Evolutionary conservation across 2,888 invertebrate genomes (phyloP).

Genomic region (Lottia gigantea): DNA sequence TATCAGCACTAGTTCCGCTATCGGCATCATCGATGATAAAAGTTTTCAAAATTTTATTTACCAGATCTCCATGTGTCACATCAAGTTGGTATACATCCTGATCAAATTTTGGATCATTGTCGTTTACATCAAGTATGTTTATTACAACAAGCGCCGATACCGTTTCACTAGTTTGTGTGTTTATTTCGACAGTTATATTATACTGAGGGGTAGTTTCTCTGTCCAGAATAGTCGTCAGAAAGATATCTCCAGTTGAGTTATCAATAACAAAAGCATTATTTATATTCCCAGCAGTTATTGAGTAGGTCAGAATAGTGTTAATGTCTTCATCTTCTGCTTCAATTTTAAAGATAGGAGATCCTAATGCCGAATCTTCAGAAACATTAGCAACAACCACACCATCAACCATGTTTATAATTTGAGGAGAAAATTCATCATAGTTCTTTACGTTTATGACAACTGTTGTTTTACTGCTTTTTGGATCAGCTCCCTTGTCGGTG

Average conservation of each 20-base stretch:
- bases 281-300: conserved; percentile 30
- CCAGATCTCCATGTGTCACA: conserved; percentile 88
- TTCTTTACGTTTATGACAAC: conserved; percentile 34
- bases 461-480: conserved; percentile 34
- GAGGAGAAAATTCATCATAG: background rate
- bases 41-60: conserved; percentile 84
- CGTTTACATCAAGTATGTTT: conserved; percentile 90
- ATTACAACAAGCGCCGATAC: conserved; percentile 68
- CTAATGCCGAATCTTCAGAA: background rate
- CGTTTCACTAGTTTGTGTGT: conserved; percentile 30
- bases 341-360: background rate
- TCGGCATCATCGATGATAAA: conserved; percentile 87
- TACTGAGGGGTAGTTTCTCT: conserved; percentile 75
- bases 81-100: conserved; percentile 74
- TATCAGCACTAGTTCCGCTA: conserved; percentile 82
- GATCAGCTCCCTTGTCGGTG: conserved; percentile 40
- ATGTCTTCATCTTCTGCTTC: conserved; percentile 28
- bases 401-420: background rate
- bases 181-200: conserved; percentile 33
- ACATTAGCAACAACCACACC: background rate
- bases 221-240: conserved; percentile 83
- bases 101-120: conserved; percentile 77
- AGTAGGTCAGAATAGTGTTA: conserved; percentile 35
- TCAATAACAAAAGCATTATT: conserved; percentile 33
- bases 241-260: conserved; percentile 72